Conservation (phyloP, 2,888 invertebrate species). For the Drosophila colorata region DNA sequence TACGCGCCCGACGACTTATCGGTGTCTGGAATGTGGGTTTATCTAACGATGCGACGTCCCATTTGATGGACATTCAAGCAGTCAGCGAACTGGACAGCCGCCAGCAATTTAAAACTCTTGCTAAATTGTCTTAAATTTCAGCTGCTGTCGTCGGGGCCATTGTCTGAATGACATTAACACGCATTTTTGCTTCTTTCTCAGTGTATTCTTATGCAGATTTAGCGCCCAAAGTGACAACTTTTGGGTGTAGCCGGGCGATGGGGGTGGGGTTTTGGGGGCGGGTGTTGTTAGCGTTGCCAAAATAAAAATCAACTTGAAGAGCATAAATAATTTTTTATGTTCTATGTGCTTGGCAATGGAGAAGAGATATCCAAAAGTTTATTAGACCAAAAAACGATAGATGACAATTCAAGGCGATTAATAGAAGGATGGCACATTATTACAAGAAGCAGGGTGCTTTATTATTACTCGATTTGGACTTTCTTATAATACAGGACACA, state of each 20-base stretch:
- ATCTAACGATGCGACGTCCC: conserved; percentile 41
- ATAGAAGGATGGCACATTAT: conserved; percentile 22
- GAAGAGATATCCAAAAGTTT: conserved; percentile 44
- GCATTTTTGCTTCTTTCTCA: conserved; percentile 30
- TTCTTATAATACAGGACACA: no score
- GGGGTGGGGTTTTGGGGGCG: neutral
- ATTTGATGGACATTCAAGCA: conserved; percentile 50
- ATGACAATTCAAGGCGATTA: conserved; percentile 39
- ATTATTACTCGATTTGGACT: conserved; percentile 1
- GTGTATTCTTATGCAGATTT: conserved; percentile 64
- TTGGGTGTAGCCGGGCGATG: conserved; percentile 3
- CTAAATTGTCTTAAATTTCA: conserved; percentile 75
- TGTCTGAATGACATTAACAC: conserved; percentile 62
- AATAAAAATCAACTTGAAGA: conserved; percentile 41
- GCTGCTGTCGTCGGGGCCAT: conserved; percentile 52
- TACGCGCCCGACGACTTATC: conserved; percentile 37
- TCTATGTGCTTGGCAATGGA: conserved; percentile 48
- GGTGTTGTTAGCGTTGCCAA: conserved; percentile 9
- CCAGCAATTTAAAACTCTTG: conserved; percentile 65
- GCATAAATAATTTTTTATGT: conserved; percentile 73
- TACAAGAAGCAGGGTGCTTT: neutral
- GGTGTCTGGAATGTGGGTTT: conserved; percentile 40
- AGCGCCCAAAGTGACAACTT: conserved; percentile 38
- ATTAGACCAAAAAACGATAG: conserved; percentile 58
- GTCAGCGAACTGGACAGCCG: conserved; percentile 37